Conservation (phyloP, 2,113 vertebrate species). For the Chaetorhynchus papuensis region DNA sequence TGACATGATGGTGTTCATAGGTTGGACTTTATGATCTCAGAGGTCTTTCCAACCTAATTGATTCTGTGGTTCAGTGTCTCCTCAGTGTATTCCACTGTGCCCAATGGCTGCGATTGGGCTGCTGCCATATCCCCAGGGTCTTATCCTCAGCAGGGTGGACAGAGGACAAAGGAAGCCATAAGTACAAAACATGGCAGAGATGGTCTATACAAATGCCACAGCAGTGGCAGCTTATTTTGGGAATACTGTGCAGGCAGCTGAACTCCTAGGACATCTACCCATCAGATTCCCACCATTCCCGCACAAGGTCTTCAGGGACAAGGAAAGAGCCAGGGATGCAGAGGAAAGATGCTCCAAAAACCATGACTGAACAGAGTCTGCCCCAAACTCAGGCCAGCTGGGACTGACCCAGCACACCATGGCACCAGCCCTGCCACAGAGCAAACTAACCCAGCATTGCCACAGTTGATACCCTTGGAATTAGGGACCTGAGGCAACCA, state of each 20-base stretch:
- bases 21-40: background rate
- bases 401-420: background rate
- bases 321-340: background rate
- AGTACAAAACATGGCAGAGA: background rate
- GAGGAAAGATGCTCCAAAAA: background rate
- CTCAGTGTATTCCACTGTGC: background rate
- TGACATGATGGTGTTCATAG: background rate
- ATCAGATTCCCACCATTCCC: background rate
- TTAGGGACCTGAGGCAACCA: background rate
- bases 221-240: background rate
- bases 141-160: background rate
- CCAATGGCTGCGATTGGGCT: background rate
- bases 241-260: background rate
- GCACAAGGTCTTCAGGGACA: background rate
- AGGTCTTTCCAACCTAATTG: background rate
- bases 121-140: background rate
- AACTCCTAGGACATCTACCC: background rate
- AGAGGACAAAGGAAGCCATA: background rate
- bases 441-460: background rate
- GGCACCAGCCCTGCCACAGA: fast-evolving
- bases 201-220: background rate
- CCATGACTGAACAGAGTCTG: background rate
- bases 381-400: background rate
- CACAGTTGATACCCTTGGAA: background rate
- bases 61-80: background rate